Conservation (phyloP, 2,888 invertebrate species). For the Drosophila borborema region DNA sequence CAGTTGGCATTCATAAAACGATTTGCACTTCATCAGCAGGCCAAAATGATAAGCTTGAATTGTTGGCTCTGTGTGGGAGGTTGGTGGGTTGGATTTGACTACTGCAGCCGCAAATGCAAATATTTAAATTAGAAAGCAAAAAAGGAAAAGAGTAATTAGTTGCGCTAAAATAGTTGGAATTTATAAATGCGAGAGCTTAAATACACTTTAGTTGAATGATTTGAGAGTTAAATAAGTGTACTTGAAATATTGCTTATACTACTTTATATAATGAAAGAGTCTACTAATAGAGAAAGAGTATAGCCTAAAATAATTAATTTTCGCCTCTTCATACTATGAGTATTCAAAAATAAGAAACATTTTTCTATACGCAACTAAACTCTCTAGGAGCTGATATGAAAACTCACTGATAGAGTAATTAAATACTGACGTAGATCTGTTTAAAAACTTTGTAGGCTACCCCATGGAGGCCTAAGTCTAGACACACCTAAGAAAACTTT, state of each 20-base stretch:
- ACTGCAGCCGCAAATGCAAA: slow-evolving; percentile 66
- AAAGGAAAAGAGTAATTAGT: neutral
- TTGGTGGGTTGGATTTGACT: neutral
- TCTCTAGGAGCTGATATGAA: neutral
- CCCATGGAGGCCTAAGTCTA: neutral
- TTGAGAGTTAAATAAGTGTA: neutral
- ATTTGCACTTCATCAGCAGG: slow-evolving; percentile 54
- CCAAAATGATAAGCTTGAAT: slow-evolving; percentile 19
- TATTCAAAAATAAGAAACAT: neutral
- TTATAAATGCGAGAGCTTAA: neutral
- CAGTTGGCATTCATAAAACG: slow-evolving; percentile 43
- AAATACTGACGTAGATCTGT: neutral
- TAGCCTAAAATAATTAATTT: neutral
- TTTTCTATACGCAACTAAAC: neutral
- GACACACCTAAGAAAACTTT: neutral
- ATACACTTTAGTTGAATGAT: neutral
- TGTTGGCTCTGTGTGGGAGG: neutral
- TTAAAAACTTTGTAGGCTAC: neutral
- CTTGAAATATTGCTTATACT: no score
- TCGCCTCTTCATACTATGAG: neutral
- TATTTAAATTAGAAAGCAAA: slow-evolving; percentile 57
- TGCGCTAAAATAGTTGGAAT: neutral
- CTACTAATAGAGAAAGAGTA: no score
- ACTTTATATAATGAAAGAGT: no score
- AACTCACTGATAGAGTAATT: neutral